Conservation (phyloP, 2,113 vertebrate genomes). For the Catharus bicknelli region DNA sequence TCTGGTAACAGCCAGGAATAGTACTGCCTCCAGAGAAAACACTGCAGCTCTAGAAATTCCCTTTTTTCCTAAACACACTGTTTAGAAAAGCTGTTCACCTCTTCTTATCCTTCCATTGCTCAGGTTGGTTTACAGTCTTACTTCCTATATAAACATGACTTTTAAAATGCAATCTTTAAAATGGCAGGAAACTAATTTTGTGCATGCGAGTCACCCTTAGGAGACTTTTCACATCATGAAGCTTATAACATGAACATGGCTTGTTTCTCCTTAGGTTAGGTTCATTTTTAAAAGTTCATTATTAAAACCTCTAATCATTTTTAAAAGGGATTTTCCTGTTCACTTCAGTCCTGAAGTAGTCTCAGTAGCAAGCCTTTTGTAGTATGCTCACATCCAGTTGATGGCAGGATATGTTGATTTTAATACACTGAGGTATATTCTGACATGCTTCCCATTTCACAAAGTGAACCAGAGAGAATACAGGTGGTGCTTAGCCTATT, state of each 20-base stretch:
- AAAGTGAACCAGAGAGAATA: neutral
- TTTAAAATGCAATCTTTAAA: neutral
- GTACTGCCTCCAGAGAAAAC: neutral
- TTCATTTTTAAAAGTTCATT: neutral
- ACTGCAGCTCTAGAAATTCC: neutral
- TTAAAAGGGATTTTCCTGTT: neutral
- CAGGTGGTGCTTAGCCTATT: constrained; percentile 26
- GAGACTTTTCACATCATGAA: neutral
- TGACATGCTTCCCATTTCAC: neutral
- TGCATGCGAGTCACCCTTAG: neutral
- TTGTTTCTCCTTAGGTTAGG: neutral
- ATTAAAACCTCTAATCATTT: neutral
- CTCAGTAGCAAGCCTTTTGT: neutral
- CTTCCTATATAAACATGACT: neutral
- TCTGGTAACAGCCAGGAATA: neutral
- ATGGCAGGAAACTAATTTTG: neutral
- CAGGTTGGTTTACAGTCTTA: neutral
- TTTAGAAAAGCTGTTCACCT: neutral
- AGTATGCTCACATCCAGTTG: neutral
- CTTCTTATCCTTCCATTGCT: neutral
- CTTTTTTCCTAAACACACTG: neutral
- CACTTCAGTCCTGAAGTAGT: neutral
- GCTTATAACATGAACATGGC: too few relatives aligned
- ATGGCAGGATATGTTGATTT: neutral
- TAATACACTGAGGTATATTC: neutral